phyloP scores from a whole-genome alignment of 2,888 invertebrate genomes.

The Hydrotaea diabolus region DNA sequence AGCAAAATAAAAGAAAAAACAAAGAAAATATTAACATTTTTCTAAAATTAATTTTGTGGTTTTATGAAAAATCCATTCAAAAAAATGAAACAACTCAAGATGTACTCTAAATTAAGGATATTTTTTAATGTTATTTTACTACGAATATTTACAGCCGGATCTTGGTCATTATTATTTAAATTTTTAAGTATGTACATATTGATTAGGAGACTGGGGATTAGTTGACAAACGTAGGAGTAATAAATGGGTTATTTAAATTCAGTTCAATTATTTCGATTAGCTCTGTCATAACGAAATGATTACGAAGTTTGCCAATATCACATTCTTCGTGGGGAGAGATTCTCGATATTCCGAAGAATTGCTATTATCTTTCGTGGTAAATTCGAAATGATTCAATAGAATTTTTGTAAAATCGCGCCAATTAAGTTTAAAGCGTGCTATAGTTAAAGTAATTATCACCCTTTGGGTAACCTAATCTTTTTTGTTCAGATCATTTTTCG shows the following conservation, averaged over 20 bases:
- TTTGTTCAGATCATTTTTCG: too few relatives aligned
- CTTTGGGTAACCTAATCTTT: too few relatives aligned
- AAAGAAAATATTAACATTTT: conserved; percentile 48
- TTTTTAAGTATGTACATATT: conserved; percentile 20
- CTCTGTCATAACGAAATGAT: neutral
- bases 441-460: too few relatives aligned
- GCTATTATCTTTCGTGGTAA: too few relatives aligned
- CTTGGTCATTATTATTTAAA: too few relatives aligned
- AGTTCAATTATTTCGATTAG: conserved; percentile 2
- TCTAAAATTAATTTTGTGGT: conserved; percentile 33
- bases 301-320: conserved; percentile 2
- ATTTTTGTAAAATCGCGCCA: too few relatives aligned
- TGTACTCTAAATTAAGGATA: conserved; percentile 48
- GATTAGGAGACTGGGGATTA: conserved; percentile 44
- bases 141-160: conserved; percentile 56
- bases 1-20: conserved; percentile 58
- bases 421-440: too few relatives aligned
- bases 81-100: conserved; percentile 46
- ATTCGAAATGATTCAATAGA: too few relatives aligned
- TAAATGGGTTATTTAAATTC: conserved; percentile 40
- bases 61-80: conserved; percentile 42
- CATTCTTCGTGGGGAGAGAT: too few relatives aligned
- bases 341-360: too few relatives aligned
- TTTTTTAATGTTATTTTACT: conserved; percentile 50
- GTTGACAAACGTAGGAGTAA: conserved; percentile 47